Base-by-base conservation (phyloP, 2,113 vertebrate species). In the Apteryx owenii region DNA sequence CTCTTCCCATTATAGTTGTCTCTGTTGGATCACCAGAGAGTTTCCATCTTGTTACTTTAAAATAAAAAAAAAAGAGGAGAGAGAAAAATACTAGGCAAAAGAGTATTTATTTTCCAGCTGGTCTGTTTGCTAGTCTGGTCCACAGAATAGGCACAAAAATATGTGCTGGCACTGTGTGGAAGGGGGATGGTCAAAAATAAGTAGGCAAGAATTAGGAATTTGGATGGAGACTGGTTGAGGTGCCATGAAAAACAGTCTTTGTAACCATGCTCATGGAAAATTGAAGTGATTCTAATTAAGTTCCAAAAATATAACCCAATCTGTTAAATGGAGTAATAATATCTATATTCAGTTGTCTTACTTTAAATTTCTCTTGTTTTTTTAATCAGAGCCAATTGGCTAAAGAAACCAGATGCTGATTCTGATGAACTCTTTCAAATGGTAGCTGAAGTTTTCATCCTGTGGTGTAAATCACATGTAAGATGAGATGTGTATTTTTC, bases 391-490 rank as follows among this genome's bases (percentile, higher is more conserved):
- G 99, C 99, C 48, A 99, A 99, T 64, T 99, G 99, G 99, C 98
- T 99, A 15, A 99, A 99, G 98, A 99, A 99, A 90, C 99, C 99
- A 9, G 98, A 99, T 81, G 94, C 86, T 1, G 99, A 99, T 94
- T 99, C 99, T 53, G 99, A 99, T 88, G 99, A 99, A 94, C 99
- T 99, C 68, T 99, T 99, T 97, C 98, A 98, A 95, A 99, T 99
- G 99, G 99, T 99, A 44, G 99, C 99, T 68, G 99, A 99, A 95
- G 99, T 99, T 96, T 99, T 99, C 93, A 99, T 99, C 94, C 98
- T 99, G 58, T 99, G 99, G 99, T 99, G 99, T 98, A 99, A 99
- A 98, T 99, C 99, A 71, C 99, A 99, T 28, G 99, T 99, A 98
- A 98, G 99, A 93, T 29, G 58, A 48, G 2, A 69, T 38, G 8